Evolutionary conservation across 2,888 invertebrate species (phyloP).

Genomic region (Troglohyphantes excavatus): DNA sequence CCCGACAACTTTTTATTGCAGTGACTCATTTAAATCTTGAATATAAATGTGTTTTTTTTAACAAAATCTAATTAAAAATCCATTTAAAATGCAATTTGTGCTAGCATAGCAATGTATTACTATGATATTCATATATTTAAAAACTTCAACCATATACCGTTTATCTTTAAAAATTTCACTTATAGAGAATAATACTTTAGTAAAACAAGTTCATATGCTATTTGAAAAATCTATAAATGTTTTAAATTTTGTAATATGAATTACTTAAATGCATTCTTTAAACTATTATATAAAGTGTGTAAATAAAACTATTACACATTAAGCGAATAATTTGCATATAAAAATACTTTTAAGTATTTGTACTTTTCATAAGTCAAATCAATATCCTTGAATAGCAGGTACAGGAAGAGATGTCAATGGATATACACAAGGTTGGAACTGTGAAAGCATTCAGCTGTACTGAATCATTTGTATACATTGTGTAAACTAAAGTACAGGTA

Average conservation of each 20-base stretch:
- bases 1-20: too few species aligned
- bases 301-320: conserved; percentile 39
- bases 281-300: conserved; percentile 22
- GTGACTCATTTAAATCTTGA: too few species aligned
- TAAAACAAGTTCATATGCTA: neutral
- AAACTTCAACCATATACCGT: neutral
- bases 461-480: conserved; percentile 1
- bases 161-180: neutral
- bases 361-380: conserved; percentile 60
- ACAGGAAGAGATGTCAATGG: conserved; percentile 25
- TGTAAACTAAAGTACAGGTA: neutral
- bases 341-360: conserved; percentile 74
- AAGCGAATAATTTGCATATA: conserved; percentile 54
- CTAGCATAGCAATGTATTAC: too few species aligned
- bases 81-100: too few species aligned
- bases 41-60: too few species aligned
- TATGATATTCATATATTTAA: too few species aligned
- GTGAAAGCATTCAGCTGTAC: neutral
- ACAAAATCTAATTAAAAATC: too few species aligned
- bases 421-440: neutral
- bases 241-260: too few species aligned
- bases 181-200: neutral
- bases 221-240: neutral
- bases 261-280: neutral
- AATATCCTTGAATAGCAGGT: conserved; percentile 42